phyloP scores from a whole-genome alignment of 2,888 invertebrate genomes.

The Perizoma affinitatum region DNA sequence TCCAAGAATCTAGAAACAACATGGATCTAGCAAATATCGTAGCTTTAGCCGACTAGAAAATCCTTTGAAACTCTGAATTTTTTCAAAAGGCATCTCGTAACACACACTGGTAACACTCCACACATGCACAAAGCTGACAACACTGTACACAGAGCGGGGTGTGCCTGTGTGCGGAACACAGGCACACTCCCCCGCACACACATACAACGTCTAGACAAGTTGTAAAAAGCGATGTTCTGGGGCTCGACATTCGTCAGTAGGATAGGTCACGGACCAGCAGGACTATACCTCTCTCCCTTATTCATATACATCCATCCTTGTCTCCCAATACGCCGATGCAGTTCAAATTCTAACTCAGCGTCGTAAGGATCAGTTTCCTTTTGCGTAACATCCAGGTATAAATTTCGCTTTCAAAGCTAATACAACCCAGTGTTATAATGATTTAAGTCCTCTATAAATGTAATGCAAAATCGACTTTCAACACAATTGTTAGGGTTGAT shows the following conservation, averaged over 20 bases:
- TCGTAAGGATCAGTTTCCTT: slow-evolving; percentile 34
- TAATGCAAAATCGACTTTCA: slow-evolving; percentile 40
- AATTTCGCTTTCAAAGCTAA: slow-evolving; percentile 81
- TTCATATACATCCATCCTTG: slow-evolving; percentile 49
- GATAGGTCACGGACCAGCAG: slow-evolving; percentile 82
- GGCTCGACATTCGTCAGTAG: slow-evolving; percentile 83
- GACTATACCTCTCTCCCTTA: slow-evolving; percentile 61
- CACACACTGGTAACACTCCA: slow-evolving; percentile 23
- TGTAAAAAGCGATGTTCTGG: slow-evolving; percentile 81
- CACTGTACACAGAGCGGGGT: slow-evolving; percentile 4
- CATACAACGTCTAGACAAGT: slow-evolving; percentile 74
- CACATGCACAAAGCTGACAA: background rate
- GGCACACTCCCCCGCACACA: slow-evolving; percentile 49
- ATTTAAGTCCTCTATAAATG: slow-evolving; percentile 42
- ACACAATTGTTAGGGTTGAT: slow-evolving; percentile 26
- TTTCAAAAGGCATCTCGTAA: slow-evolving; percentile 28
- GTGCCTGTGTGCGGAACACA: slow-evolving; percentile 42
- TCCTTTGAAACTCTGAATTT: slow-evolving; percentile 38
- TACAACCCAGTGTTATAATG: slow-evolving; percentile 44
- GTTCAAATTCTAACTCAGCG: slow-evolving; percentile 45
- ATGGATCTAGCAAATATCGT: slow-evolving; percentile 17
- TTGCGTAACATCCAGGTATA: slow-evolving; percentile 59
- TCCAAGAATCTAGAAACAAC: slow-evolving; percentile 22
- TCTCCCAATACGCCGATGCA: slow-evolving; percentile 47
- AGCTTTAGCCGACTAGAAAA: slow-evolving; percentile 19